These are phyloP conservation scores for Calidris pygmaea DNA, from an alignment of 2,113 vertebrate species.

Conservation along the genomic window DNA sequence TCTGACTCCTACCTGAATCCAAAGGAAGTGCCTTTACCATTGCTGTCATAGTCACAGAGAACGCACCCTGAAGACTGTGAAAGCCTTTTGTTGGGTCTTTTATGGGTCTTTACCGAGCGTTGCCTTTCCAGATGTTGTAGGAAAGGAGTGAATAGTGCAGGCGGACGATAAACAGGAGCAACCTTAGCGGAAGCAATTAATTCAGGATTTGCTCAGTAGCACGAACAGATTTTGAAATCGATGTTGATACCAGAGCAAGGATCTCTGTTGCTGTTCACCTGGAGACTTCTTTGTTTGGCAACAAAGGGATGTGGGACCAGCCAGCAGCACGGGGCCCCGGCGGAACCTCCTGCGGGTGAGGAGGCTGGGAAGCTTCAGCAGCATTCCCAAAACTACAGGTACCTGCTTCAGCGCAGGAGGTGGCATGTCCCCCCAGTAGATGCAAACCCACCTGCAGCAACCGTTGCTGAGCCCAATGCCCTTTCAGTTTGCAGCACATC, in stretches of 20 bases:
- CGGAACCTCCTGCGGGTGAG: accelerated
- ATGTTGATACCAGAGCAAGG: not conserved
- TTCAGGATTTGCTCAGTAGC: not conserved
- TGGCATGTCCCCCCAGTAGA: not conserved
- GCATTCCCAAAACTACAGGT: not conserved
- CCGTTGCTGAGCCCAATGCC: not conserved
- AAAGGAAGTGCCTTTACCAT: not conserved
- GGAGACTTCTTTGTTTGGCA: not conserved
- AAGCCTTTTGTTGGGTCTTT: not conserved
- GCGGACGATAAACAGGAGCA: accelerated
- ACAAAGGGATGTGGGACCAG: not conserved
- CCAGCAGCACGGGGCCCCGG: not conserved
- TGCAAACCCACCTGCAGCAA: not conserved
- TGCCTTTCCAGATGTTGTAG: accelerated
- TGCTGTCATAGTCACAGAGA: accelerated
- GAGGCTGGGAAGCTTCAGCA: not conserved
- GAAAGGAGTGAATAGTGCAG: accelerated
- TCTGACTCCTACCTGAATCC: not conserved
- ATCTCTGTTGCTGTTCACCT: not conserved
- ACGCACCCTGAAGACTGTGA: accelerated
- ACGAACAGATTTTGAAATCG: not conserved
- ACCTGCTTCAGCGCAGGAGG: not conserved
- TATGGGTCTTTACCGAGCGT: not conserved
- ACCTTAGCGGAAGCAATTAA: not conserved
- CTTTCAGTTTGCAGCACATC: not conserved